phyloP scores from a whole-genome alignment of 2,797 vertebrate species.

The Craterocephalus amniculus region DNA sequence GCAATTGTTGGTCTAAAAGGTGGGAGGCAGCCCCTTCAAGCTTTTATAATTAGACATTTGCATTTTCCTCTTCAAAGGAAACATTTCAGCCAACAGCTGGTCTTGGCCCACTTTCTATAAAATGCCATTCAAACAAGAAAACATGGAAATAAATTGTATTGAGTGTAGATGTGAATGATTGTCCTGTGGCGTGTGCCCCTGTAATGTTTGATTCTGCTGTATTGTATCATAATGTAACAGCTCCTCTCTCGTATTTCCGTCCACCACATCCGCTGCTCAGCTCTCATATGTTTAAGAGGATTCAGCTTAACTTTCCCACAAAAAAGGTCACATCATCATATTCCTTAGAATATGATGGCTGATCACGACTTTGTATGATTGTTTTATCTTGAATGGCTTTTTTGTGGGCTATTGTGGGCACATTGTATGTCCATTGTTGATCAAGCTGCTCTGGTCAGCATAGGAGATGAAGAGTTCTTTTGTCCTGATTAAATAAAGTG shows the following conservation, averaged over 20 bases:
- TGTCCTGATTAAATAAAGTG: neutral
- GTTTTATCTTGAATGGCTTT: neutral
- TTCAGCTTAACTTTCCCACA: neutral
- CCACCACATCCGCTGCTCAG: neutral
- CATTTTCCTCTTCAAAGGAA: slow-evolving; percentile 23
- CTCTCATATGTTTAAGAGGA: neutral
- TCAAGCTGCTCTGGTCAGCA: no score
- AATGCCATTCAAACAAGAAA: neutral
- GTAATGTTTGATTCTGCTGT: neutral
- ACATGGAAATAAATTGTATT: slow-evolving; percentile 27
- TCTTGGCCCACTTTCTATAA: slow-evolving; percentile 23
- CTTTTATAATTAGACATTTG: slow-evolving; percentile 15
- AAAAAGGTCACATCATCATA: neutral
- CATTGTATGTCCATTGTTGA: neutral
- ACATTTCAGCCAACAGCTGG: slow-evolving; percentile 15
- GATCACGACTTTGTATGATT: neutral
- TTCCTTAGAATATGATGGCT: neutral
- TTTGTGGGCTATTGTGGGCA: neutral
- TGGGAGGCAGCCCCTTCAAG: neutral
- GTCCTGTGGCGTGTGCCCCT: neutral
- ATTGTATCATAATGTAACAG: neutral
- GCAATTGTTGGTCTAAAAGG: slow-evolving; percentile 4
- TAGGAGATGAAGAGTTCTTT: neutral
- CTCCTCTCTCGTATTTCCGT: neutral
- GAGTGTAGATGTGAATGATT: slow-evolving; percentile 25